These are phyloP conservation scores for Spongilla lacustris DNA, from an alignment of 37 sponge, comb jelly and placozoan genomes.

Conservation along the genomic window DNA sequence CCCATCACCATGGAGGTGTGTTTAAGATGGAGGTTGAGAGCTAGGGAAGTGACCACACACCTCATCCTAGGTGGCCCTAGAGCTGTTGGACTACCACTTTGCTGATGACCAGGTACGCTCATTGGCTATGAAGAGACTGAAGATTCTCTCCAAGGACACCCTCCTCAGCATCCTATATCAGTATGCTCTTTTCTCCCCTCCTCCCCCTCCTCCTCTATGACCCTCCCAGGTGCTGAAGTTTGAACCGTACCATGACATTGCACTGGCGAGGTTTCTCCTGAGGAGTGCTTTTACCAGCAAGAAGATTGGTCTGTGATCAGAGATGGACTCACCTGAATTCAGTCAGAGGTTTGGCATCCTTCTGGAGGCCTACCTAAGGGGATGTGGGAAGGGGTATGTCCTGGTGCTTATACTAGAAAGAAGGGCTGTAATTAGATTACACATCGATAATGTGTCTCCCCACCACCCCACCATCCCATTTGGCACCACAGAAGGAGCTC, in stretches of 20 bases:
- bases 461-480: background rate
- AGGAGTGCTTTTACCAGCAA: conserved; percentile 84
- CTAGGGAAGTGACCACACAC: too few relatives aligned
- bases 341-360: conserved; percentile 87
- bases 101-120: conserved; percentile 90
- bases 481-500: conserved; percentile 64
- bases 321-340: conserved; percentile 90
- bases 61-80: conserved; percentile 72
- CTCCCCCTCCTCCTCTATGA: too few relatives aligned
- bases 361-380: conserved; percentile 87
- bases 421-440: background rate
- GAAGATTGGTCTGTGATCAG: conserved; percentile 83
- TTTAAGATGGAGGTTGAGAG: too few relatives aligned
- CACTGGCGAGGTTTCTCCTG: conserved; percentile 82
- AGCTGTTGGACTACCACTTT: conserved; percentile 89
- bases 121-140: conserved; percentile 78
- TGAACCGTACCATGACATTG: conserved; percentile 92
- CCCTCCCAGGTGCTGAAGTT: conserved; percentile 76
- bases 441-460: too few relatives aligned
- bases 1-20: conserved; percentile 69
- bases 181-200: too few relatives aligned
- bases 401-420: conserved; percentile 43
- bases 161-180: conserved; percentile 77
- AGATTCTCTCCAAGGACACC: conserved; percentile 75
- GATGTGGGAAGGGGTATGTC: conserved; percentile 85